Base-by-base conservation (phyloP, 2,113 vertebrate genomes). In the Diphyllodes magnificus region DNA sequence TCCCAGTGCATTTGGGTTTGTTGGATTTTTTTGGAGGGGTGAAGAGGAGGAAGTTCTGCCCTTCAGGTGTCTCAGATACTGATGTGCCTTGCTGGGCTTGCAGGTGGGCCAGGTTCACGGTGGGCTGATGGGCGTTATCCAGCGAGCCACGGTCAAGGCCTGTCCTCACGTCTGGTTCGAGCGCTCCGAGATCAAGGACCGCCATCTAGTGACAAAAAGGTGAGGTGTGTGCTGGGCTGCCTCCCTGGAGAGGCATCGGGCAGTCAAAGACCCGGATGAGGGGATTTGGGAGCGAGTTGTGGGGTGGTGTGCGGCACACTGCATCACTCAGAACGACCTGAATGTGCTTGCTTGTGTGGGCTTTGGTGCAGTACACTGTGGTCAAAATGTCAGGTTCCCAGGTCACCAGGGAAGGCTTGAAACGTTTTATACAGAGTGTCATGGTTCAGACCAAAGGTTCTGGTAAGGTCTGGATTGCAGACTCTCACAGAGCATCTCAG, bases 101-200 rank as follows among this genome's bases (percentile, higher is more conserved):
- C 91, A 99, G 99, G 99, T 99, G 94, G 99, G 99, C 44, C 99
- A 99, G 92, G 97, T 98, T 86, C 99, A 99, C 4, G 98, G 99
- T 7, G 99, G 99, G 6, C 96, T 99, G 60, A 97, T 99, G 99
- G 99, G 99, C 35, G 59, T 99, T 88, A 98, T 99, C 50, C 99
- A 99, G 97, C 98, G 98, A 97, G 98, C 99, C 9, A 99, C 99
- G 8, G 98, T 98, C 47, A 98, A 98, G 90, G 98, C 99, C 23
- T 99, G 99, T 93, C 99, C 99, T 54, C 99, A 99, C 6, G 98
- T 99, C 47, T 99, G 99, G 99, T 99, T 99, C 81, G 99, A 99
- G 94, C 98, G 99, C 85, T 99, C 98, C 0, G 99, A 99, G 96
- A 98, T 99, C 86, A 99, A 98, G 90, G 99, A 99, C 92, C 98